Conservation (phyloP, 1,140 invertebrate genomes). For the Acyrthosiphon pisum region DNA sequence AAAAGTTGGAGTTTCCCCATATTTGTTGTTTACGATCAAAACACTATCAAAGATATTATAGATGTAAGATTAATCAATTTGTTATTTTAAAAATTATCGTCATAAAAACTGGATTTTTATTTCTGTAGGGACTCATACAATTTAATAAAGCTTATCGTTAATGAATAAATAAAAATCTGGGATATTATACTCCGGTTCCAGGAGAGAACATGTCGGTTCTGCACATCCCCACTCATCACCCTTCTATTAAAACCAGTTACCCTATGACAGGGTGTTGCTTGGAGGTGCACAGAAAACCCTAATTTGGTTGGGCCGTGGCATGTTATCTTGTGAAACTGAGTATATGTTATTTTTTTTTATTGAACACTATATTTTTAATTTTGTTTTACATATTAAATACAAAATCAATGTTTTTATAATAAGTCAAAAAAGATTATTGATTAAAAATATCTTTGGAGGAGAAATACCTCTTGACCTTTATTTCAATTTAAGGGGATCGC, state of each 20-base stretch:
- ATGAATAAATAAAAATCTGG: background rate
- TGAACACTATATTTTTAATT: background rate
- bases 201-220: too few relatives aligned
- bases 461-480: background rate
- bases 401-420: background rate
- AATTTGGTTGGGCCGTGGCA: too few relatives aligned
- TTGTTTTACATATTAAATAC: background rate
- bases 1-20: conserved; percentile 85
- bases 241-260: too few relatives aligned
- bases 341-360: background rate
- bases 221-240: too few relatives aligned
- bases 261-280: too few relatives aligned
- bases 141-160: background rate
- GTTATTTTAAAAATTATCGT: background rate
- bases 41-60: conserved; percentile 69
- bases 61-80: conserved; percentile 60
- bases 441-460: background rate
- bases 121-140: background rate
- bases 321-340: too few relatives aligned
- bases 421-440: background rate
- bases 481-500: too few relatives aligned
- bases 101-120: background rate
- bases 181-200: background rate
- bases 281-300: too few relatives aligned
- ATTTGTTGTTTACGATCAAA: conserved; percentile 73